Evolutionary conservation across 2,797 vertebrate species (phyloP).

Genomic region (Heterohyrax brucei): DNA sequence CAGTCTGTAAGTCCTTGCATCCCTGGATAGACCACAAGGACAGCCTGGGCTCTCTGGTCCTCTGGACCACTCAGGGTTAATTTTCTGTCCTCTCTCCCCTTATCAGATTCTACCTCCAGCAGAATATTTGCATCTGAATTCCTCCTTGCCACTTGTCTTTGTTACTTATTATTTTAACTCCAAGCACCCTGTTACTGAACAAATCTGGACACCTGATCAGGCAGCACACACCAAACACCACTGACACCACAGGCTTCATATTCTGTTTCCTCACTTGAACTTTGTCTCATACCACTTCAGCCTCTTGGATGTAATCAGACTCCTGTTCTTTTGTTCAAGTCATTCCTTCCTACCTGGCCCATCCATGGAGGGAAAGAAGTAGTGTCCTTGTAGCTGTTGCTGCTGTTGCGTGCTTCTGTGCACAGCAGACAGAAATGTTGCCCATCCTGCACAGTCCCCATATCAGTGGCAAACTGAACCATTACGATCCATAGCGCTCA

Average conservation of each 20-base stretch:
- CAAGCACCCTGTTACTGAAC: not conserved
- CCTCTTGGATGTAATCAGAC: too few relatives aligned
- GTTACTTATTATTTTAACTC: not conserved
- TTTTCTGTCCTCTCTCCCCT: not conserved
- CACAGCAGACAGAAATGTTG: not conserved
- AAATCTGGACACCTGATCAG: not conserved
- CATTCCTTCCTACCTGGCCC: not conserved
- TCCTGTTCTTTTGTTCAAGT: accelerated
- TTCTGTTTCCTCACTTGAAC: not conserved
- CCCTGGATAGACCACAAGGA: not conserved
- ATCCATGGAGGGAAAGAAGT: accelerated
- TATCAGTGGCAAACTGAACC: too few relatives aligned
- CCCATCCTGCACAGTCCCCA: too few relatives aligned
- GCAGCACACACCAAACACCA: too few relatives aligned
- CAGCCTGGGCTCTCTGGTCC: accelerated
- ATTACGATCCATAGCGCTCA: too few relatives aligned
- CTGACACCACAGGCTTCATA: accelerated
- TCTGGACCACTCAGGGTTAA: not conserved
- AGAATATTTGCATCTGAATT: not conserved
- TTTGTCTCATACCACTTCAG: not conserved
- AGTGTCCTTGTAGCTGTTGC: not conserved
- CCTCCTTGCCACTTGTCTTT: accelerated
- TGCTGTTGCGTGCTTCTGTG: too few relatives aligned
- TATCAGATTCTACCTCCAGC: not conserved
- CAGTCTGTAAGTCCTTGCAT: accelerated